Evolutionary conservation across 1,140 invertebrate species (phyloP).

Genomic region (Drosophila eugracilis): DNA sequence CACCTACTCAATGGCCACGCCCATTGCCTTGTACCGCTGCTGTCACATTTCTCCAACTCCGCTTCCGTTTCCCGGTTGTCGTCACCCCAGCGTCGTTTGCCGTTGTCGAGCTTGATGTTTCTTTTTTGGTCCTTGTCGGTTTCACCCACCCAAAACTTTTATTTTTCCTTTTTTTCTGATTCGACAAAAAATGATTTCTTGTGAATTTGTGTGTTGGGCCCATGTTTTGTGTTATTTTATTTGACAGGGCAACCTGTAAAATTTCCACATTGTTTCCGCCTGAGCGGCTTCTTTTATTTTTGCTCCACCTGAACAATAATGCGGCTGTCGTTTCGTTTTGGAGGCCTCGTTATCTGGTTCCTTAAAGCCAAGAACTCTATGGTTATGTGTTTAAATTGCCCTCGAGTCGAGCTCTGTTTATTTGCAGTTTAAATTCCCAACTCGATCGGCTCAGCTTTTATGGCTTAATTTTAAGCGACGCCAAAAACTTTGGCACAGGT

Average conservation of each 20-base stretch:
- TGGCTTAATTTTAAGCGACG: conserved; percentile 24
- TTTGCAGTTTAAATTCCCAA: conserved; percentile 18
- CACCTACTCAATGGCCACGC: conserved; percentile 10
- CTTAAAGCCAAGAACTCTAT: conserved; percentile 25
- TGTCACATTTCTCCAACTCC: conserved; percentile 38
- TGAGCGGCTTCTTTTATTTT: conserved; percentile 67
- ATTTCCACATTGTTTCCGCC: conserved; percentile 71
- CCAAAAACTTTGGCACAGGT: conserved; percentile 1
- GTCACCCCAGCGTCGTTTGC: conserved; percentile 55
- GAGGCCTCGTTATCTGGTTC: conserved; percentile 29
- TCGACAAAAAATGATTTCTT: conserved; percentile 48
- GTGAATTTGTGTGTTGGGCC: conserved; percentile 45
- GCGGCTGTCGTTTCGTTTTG: conserved; percentile 14
- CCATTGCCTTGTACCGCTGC: background rate
- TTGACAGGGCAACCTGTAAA: conserved; percentile 71
- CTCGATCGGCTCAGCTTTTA: conserved; percentile 21
- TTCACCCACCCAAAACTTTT: conserved; percentile 1
- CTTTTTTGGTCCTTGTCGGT: conserved; percentile 38
- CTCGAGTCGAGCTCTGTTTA: background rate
- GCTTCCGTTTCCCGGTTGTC: conserved; percentile 75
- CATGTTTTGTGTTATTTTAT: conserved; percentile 69
- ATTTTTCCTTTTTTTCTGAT: conserved; percentile 3
- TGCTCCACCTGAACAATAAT: conserved; percentile 34
- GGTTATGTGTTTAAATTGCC: conserved; percentile 12
- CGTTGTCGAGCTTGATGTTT: conserved; percentile 63